Base-by-base conservation (phyloP, 2,113 vertebrate species). In the Ondatra zibethicus region DNA sequence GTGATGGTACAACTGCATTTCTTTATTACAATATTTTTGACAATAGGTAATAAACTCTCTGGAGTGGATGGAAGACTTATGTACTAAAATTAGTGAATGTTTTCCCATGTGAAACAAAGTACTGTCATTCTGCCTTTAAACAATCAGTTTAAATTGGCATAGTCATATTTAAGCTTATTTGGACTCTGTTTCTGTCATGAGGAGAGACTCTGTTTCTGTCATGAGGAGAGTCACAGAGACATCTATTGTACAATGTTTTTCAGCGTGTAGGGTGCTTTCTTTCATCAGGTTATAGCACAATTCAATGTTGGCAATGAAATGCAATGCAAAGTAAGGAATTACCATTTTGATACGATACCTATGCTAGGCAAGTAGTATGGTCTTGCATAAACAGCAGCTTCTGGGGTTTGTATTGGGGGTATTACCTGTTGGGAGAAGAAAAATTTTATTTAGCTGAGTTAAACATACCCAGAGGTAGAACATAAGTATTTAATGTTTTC, bases 401-500 rank as follows among this genome's bases (percentile, higher is more conserved):
- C 61, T 78, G 63, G 61, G 58, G 25, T 5, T 36, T 65, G 31
- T 1, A 14, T 27, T 31, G 10, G 39, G 27, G 2, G 4, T 76
- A 55, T 86, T 92, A 55, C 19, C 29, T 91, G 17, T 50, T 93
- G 68, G 13, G 73, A 25, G 31, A 73, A 23, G 0, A 90, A 61
- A 29, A 90, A 87, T 55, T 87, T 75, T 77, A 70, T 39, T 45
- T 10, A 94, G 9, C 14, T 13, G 0, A 55, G 5, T 94, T 75
- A 87, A 63, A 55, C 61, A 92, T 25, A 93, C 11, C 8, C 29
- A 93, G 81, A 94, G 76, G 45, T 77, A 88, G 31, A 96, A 81
- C 31, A 29, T 82, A 87, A 86, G 5, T 68, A 78, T 81, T 92
- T 89, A 82, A 63, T 92, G 29, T 70, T 96, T 92, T 77, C 25